Percentiles rank a stretch among this genome's conserved stretches.
Evolutionary conservation across 1,140 invertebrate species (phyloP).

Genomic region (Bombus picipes): DNA sequence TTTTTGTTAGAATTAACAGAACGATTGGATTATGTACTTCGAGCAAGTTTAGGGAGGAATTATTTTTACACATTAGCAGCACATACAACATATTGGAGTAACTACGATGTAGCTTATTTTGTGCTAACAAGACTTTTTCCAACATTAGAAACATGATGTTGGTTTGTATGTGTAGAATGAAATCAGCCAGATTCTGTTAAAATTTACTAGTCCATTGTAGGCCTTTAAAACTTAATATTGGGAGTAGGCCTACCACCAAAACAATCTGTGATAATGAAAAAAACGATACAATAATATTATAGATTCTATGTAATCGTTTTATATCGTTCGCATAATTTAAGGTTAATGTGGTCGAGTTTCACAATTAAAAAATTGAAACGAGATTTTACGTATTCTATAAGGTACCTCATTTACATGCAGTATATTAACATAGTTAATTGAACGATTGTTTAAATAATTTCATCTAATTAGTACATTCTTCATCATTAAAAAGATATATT

Average conservation of each 20-base stretch:
- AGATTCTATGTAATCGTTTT: conserved; percentile 69
- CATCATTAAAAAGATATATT: conserved; percentile 2
- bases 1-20: conserved; percentile 83
- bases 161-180: conserved; percentile 64
- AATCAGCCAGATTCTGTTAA: conserved; percentile 63
- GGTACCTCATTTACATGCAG: conserved; percentile 41
- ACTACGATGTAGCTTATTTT: conserved; percentile 88
- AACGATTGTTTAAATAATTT: conserved; percentile 1
- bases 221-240: conserved; percentile 67
- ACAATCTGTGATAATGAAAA: conserved; percentile 82
- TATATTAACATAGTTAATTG: neutral
- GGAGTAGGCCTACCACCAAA: conserved; percentile 77
- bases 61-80: conserved; percentile 87
- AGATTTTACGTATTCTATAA: conserved; percentile 41
- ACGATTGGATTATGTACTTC: conserved; percentile 87
- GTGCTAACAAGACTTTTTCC: conserved; percentile 86
- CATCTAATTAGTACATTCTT: neutral
- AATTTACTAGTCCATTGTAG: conserved; percentile 77
- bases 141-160: conserved; percentile 82
- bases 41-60: conserved; percentile 84
- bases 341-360: conserved; percentile 48
- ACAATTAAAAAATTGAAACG: conserved; percentile 11
- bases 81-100: conserved; percentile 89
- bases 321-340: conserved; percentile 66
- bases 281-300: conserved; percentile 81